phyloP scores from a whole-genome alignment of 2,113 vertebrate species.

The Paratilapia polleni region DNA sequence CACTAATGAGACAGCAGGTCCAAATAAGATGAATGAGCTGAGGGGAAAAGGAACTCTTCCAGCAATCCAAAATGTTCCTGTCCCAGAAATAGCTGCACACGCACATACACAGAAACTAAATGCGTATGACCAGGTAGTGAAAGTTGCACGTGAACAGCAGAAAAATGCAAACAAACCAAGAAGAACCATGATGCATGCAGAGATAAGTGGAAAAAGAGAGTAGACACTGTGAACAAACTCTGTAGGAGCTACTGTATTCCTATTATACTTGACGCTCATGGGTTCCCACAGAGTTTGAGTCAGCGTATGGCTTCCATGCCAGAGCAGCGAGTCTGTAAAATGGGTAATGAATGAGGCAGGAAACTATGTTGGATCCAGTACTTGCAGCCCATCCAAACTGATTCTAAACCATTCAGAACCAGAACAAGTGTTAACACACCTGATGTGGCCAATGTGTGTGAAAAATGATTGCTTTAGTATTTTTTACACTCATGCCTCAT shows the following conservation, averaged over 20 bases:
- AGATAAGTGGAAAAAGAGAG: slow-evolving; percentile 44
- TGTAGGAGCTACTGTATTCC: slow-evolving; percentile 46
- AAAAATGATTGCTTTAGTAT: not conserved
- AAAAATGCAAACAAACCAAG: slow-evolving; percentile 10
- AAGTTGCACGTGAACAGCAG: slow-evolving; percentile 5
- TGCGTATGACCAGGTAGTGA: not conserved
- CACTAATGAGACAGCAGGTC: slow-evolving; percentile 60
- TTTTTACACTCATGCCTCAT: slow-evolving; percentile 4
- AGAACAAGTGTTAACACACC: slow-evolving; percentile 32
- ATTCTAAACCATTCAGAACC: slow-evolving; percentile 40
- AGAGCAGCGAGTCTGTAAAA: slow-evolving; percentile 67
- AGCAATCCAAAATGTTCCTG: not conserved
- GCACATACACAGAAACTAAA: not conserved
- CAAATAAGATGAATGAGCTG: slow-evolving; percentile 46
- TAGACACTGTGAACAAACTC: slow-evolving; percentile 30
- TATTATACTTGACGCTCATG: slow-evolving; percentile 17
- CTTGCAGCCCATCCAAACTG: slow-evolving; percentile 37
- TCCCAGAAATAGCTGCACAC: not conserved
- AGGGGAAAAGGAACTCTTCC: slow-evolving; percentile 22
- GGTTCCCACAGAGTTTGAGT: slow-evolving; percentile 60
- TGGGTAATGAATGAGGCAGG: slow-evolving; percentile 68
- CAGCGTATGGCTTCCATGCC: slow-evolving; percentile 43
- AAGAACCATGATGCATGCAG: slow-evolving; percentile 25
- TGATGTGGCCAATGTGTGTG: slow-evolving; percentile 4
- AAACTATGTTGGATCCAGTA: slow-evolving; percentile 53